Base-by-base conservation (phyloP, 2,888 invertebrate genomes). In the Ptychoptera albimana region DNA sequence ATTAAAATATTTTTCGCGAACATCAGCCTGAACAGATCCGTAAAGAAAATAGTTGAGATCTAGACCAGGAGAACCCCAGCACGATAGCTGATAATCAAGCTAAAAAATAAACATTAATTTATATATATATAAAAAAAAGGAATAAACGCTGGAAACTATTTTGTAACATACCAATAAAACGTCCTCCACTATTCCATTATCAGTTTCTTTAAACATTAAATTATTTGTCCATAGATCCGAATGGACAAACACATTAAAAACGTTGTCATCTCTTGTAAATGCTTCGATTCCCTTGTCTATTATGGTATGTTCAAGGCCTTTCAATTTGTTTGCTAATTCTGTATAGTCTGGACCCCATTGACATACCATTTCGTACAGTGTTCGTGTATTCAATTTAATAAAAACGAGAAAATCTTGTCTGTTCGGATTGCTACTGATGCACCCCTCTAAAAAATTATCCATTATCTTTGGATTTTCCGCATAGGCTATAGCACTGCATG, bases 401-500 rank as follows among this genome's bases (percentile, higher is more conserved):
- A 60, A 64, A 23, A 56, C 55, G 1, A 64, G 51, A 37, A 63
- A 60, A 44, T 64, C 59, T 12, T 61, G 59, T 1, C 63, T 53
- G 10, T 63, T 58, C 2, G 63, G 61, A 54, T 64, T 63, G 7
- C 55, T 54, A 1, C 62, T 61, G 34, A 64, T 63, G 2, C 60
- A 57, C 2, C 60, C 60, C 43, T 63, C 63, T 14, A 53, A 41
- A 42, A 63, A 64, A 44, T 56, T 58, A 42, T 63, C 57, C 52
- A 64, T 53, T 1, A 59, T 53, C 34, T 56, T 52, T 0, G 59
- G 55, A 50, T 54, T 57, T 12, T 59, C 48, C 31, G 55, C 48
- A 29, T 58, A 55, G 10, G 64, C 51, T 2, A 62, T 53, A 3
- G 58, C 63, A 1, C 74, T 72, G 37, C 69, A 65, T 2, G 74